These are phyloP conservation scores for Rhyzopertha dominica DNA, from an alignment of 1,140 invertebrate species.

Conservation along the genomic window DNA sequence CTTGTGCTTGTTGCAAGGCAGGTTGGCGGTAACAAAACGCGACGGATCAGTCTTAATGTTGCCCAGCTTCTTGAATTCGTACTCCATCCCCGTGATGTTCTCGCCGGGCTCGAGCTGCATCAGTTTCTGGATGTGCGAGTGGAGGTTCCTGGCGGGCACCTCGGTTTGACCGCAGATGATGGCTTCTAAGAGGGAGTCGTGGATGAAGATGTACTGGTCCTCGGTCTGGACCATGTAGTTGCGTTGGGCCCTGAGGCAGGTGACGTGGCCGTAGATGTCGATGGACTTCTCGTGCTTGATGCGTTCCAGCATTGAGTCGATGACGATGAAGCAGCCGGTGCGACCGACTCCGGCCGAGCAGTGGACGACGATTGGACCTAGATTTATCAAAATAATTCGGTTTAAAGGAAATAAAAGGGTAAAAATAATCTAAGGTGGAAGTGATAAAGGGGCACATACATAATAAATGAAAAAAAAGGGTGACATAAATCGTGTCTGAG, in stretches of 20 bases:
- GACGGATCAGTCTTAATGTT: conserved; percentile 92
- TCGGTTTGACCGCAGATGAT: conserved; percentile 94
- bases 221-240: conserved; percentile 99
- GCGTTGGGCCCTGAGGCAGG: conserved; percentile 91
- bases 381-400: too few relatives aligned
- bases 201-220: conserved; percentile 99
- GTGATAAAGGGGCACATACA: too few relatives aligned
- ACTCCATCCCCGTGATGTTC: conserved; percentile 92
- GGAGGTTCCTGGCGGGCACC: conserved; percentile 85
- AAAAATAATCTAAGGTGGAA: too few relatives aligned
- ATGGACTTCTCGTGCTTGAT: conserved; percentile 94
- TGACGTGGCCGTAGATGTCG: conserved; percentile 98
- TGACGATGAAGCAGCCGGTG: conserved; percentile 94
- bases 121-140: conserved; percentile 90
- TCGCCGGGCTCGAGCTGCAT: conserved; percentile 76
- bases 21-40: conserved; percentile 91
- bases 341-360: conserved; percentile 97
- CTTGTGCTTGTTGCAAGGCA: conserved; percentile 97
- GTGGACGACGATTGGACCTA: conserved; percentile 94
- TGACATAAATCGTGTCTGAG: too few relatives aligned
- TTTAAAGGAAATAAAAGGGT: too few relatives aligned
- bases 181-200: conserved; percentile 93
- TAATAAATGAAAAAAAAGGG: too few relatives aligned
- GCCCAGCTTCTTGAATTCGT: conserved; percentile 96
- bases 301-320: conserved; percentile 94